Evolutionary conservation across 2,797 vertebrate species (phyloP).

Genomic region (Lithobates sylvaticus): DNA sequence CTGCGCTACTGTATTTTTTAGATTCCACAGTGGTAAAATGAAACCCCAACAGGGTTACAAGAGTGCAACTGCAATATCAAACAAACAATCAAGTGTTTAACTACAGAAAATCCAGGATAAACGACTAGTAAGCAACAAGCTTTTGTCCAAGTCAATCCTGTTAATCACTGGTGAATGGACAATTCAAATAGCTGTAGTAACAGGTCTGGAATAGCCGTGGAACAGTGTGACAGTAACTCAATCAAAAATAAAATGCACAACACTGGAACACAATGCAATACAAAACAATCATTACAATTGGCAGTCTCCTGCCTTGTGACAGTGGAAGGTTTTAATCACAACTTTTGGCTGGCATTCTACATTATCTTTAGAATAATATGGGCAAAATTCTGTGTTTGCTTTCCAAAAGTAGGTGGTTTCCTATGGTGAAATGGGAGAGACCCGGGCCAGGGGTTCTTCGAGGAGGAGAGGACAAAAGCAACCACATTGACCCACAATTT

Average conservation of each 20-base stretch:
- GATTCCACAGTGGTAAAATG: not conserved
- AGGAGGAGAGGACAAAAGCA: too few species aligned
- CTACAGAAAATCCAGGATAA: conserved; percentile 13
- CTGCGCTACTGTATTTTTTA: not conserved
- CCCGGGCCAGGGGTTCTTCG: too few species aligned
- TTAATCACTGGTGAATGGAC: conserved; percentile 37
- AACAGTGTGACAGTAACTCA: not conserved
- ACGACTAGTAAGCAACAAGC: not conserved
- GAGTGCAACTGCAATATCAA: not conserved
- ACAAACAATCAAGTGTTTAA: not conserved
- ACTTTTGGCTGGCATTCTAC: too few species aligned
- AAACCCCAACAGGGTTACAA: not conserved
- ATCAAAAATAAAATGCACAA: too few species aligned
- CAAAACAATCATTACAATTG: too few species aligned
- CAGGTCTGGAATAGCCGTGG: not conserved
- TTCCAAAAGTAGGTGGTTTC: too few species aligned
- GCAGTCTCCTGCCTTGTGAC: too few species aligned
- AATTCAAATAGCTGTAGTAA: conserved; percentile 31
- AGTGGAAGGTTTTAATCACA: too few species aligned
- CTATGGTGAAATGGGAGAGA: too few species aligned
- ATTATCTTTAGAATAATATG: too few species aligned
- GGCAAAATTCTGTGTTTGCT: too few species aligned
- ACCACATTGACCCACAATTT: too few species aligned
- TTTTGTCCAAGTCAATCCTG: conserved; percentile 17
- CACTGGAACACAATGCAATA: not conserved